phyloP scores from a whole-genome alignment of 2,113 vertebrate genomes.

The Petromus typicus region DNA sequence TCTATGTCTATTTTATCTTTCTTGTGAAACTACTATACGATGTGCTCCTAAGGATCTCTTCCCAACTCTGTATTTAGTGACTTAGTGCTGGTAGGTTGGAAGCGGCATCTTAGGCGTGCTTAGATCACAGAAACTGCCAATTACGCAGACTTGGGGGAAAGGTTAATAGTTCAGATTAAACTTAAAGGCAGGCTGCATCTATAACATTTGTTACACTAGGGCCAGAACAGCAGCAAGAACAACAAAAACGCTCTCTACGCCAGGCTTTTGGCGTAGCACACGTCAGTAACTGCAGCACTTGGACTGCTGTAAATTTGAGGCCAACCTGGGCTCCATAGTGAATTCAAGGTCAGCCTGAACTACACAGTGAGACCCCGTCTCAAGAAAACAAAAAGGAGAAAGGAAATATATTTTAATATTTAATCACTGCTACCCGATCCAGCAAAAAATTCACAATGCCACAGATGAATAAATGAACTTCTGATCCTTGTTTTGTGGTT shows the following conservation, averaged over 20 bases:
- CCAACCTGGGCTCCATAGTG: neutral
- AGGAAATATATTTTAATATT: neutral
- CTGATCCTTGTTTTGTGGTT: neutral
- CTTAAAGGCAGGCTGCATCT: neutral
- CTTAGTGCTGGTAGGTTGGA: neutral
- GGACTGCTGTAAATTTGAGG: neutral
- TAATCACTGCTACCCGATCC: neutral
- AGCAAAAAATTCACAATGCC: constrained; percentile 4
- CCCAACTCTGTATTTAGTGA: neutral
- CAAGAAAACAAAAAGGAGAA: neutral
- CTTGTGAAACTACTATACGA: neutral
- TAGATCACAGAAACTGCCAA: neutral
- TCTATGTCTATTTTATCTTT: neutral
- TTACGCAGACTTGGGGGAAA: neutral
- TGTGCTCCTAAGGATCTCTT: neutral
- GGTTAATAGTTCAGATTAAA: neutral
- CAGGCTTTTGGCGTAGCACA: neutral
- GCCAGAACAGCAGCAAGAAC: neutral
- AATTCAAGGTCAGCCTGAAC: neutral
- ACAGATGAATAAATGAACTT: neutral
- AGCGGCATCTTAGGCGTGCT: neutral
- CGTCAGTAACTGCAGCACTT: neutral
- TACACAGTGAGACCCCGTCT: neutral
- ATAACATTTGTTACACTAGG: neutral
- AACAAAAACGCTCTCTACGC: neutral